Conservation (phyloP, 2,888 invertebrate genomes). For the Embidobia sp. region DNA sequence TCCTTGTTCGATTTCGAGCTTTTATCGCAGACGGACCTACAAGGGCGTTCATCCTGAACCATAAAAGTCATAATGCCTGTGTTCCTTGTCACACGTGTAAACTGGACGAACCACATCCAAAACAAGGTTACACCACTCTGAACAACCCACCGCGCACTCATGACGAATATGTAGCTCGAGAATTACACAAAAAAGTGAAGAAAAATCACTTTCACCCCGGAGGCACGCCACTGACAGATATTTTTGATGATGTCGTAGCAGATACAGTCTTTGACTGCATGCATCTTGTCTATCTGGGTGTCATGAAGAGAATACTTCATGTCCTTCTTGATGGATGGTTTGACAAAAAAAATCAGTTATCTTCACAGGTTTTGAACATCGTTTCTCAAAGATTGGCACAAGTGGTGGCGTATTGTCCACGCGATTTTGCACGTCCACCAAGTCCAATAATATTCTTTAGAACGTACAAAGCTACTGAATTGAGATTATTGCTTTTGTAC, state of each 20-base stretch:
- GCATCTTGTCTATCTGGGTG: slow-evolving; percentile 16
- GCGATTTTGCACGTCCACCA: slow-evolving; percentile 12
- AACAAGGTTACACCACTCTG: background rate
- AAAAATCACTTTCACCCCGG: slow-evolving; percentile 18
- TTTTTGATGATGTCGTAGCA: slow-evolving; percentile 22
- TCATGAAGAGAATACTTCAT: slow-evolving; percentile 7
- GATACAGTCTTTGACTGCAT: slow-evolving; percentile 31
- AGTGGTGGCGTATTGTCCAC: background rate
- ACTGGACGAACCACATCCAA: too few species aligned
- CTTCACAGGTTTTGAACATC: background rate
- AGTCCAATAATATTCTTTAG: slow-evolving; percentile 12
- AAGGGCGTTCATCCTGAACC: background rate
- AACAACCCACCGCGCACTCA: slow-evolving; percentile 7
- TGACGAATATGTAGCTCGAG: slow-evolving; percentile 4
- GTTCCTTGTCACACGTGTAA: slow-evolving; percentile 21
- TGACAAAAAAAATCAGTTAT: slow-evolving; percentile 5
- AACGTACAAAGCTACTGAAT: slow-evolving; percentile 70
- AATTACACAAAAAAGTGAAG: too few species aligned
- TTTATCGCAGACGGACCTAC: slow-evolving; percentile 24
- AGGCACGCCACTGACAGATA: background rate
- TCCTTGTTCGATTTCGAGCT: slow-evolving; percentile 1
- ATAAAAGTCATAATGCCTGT: background rate
- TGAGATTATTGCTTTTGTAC: slow-evolving; percentile 67
- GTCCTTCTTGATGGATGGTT: slow-evolving; percentile 2
- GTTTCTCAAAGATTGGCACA: background rate